Conservation (phyloP, 2,797 vertebrate genomes). For the Ataeniobius toweri region DNA sequence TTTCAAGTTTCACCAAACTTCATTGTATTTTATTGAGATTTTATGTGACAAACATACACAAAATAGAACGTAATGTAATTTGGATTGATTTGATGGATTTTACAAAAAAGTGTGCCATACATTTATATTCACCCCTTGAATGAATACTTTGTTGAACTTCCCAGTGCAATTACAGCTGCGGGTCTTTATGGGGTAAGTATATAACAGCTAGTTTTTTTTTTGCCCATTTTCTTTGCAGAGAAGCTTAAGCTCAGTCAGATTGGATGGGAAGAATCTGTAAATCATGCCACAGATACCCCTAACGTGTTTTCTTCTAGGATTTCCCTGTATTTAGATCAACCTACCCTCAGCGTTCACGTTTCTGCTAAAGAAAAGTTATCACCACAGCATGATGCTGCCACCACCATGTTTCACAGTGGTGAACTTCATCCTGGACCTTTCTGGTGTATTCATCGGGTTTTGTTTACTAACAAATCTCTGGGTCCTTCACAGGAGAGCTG, state of each 20-base stretch:
- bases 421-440: background rate
- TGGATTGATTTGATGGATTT: background rate
- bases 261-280: background rate
- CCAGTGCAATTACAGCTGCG: background rate
- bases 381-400: background rate
- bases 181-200: background rate
- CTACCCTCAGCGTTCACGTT: background rate
- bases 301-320: background rate
- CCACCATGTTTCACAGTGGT: background rate
- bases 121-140: background rate
- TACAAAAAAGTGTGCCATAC: background rate
- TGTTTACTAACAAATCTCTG: background rate
- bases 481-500: background rate
- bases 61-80: background rate
- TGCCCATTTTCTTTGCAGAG: background rate
- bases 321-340: too few relatives aligned
- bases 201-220: background rate
- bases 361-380: background rate
- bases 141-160: background rate
- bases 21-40: background rate
- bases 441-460: background rate
- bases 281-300: background rate
- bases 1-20: background rate
- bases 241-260: background rate
- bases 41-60: background rate